Conservation (phyloP, 2,888 invertebrate species). For the Drosophila gaucha region DNA sequence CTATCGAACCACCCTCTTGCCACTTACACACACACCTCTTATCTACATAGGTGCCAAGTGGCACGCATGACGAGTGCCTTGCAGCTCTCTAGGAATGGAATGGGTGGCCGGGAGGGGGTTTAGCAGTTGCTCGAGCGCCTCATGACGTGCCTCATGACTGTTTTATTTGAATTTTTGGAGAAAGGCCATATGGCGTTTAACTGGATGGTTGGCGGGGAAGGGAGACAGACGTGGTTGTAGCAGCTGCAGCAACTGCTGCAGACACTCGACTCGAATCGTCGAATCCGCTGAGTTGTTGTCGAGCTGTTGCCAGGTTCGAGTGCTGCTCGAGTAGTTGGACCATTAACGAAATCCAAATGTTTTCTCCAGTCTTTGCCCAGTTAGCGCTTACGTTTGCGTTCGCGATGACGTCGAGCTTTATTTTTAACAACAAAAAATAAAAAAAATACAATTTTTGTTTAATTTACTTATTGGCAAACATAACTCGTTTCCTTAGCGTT, state of each 20-base stretch:
- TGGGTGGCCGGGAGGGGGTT: not conserved
- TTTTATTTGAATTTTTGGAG: slow-evolving; percentile 77
- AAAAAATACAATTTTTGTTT: slow-evolving; percentile 41
- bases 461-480: slow-evolving; percentile 61
- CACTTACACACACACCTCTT: slow-evolving; percentile 43
- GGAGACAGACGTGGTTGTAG: slow-evolving; percentile 6
- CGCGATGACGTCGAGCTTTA: slow-evolving; percentile 65
- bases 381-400: slow-evolving; percentile 15
- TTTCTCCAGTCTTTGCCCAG: slow-evolving; percentile 20
- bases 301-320: slow-evolving; percentile 49
- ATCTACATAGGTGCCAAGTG: slow-evolving; percentile 75
- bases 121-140: slow-evolving; percentile 17
- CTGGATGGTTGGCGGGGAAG: slow-evolving; percentile 5
- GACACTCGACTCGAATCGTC: slow-evolving; percentile 41
- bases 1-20: slow-evolving; percentile 1
- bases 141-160: slow-evolving; percentile 64
- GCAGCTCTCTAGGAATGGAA: slow-evolving; percentile 47
- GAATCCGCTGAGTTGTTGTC: slow-evolving; percentile 39
- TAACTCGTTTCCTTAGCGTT: slow-evolving; percentile 58
- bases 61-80: slow-evolving; percentile 78
- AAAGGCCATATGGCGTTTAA: slow-evolving; percentile 70
- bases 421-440: slow-evolving; percentile 34
- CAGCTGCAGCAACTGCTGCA: slow-evolving; percentile 44
- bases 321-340: slow-evolving; percentile 48
- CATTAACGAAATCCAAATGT: slow-evolving; percentile 39